Evolutionary conservation across 2,888 invertebrate species (phyloP).

Genomic region (Dione vanillae): DNA sequence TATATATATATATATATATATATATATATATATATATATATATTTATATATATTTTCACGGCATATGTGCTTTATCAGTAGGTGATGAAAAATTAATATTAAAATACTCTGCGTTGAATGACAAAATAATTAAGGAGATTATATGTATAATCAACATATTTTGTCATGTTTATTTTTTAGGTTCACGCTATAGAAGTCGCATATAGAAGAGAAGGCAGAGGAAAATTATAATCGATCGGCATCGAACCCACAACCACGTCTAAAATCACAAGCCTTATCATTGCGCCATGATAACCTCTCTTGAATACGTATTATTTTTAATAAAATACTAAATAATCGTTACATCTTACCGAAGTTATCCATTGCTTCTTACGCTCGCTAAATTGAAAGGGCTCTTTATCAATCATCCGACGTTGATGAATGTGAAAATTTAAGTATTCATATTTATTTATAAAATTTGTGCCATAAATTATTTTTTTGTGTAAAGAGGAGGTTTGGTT

Average conservation of each 20-base stretch:
- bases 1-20: too few species aligned
- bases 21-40: too few species aligned
- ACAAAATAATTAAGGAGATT: too few species aligned
- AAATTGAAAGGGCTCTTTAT: constrained; percentile 33
- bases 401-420: constrained; percentile 39
- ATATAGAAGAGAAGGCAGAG: not conserved
- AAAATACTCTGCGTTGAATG: not conserved
- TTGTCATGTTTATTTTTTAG: not conserved
- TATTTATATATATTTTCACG: too few species aligned
- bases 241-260: not conserved
- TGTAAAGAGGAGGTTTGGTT: not conserved
- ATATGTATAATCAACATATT: too few species aligned
- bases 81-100: too few species aligned
- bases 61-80: too few species aligned
- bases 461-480: constrained; percentile 22
- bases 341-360: constrained; percentile 44
- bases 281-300: not conserved
- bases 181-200: not conserved
- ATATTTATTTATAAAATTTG: constrained; percentile 36
- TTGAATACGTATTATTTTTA: too few species aligned
- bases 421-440: constrained; percentile 39
- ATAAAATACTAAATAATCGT: constrained; percentile 1
- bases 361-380: constrained; percentile 33
- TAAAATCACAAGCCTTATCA: not conserved
- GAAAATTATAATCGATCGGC: too few species aligned